Evolutionary conservation across 1,140 invertebrate species (phyloP), one percentile per base, ranked within the genome.

Genomic region (Meloidogyne hapla): DNA sequence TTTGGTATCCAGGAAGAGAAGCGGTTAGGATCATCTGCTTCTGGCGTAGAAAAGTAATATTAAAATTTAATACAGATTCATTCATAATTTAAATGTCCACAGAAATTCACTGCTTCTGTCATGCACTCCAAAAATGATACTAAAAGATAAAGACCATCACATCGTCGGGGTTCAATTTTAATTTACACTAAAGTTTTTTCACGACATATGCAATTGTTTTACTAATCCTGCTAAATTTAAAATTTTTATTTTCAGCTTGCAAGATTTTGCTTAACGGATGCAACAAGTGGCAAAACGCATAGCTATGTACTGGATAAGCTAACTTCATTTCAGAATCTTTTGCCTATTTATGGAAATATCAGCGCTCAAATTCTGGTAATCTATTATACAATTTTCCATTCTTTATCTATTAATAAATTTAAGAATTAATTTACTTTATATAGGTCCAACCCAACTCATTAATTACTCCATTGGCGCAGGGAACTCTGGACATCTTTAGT

Each of bases 341-440:
- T 73, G 25, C 71, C 71, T 9, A 26, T 73, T 15, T 73, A 73
- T 28, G 71, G 71, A n/a, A 73, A 40, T 25, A 40, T 73, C 26
- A 40, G 71, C 9, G 71, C 56, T 64, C 71, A 73, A 73, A 28
- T 73, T 64, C 64, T 73, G 56, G 71, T 73, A 45, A 13, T 6
- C 2, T 45, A 48, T 21, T 9, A 25, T 21, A n/a, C n/a, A 48
- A 70, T n/a, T 70, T 45, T 68, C 21, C 33, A n/a, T n/a, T n/a
- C n/a, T n/a, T n/a, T n/a, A n/a, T n/a, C n/a, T n/a, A n/a, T n/a
- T n/a, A n/a, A n/a, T n/a, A n/a, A n/a, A n/a, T n/a, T n/a, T n/a
- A n/a, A n/a, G n/a, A 15, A 45, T 45, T 45, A 45, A 6, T 5
- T n/a, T 15, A 56, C 6, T 8, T 33, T 56, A n/a, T 56, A n/a